Base-by-base conservation (phyloP, 2,888 invertebrate species). In the Morpho helenor region DNA sequence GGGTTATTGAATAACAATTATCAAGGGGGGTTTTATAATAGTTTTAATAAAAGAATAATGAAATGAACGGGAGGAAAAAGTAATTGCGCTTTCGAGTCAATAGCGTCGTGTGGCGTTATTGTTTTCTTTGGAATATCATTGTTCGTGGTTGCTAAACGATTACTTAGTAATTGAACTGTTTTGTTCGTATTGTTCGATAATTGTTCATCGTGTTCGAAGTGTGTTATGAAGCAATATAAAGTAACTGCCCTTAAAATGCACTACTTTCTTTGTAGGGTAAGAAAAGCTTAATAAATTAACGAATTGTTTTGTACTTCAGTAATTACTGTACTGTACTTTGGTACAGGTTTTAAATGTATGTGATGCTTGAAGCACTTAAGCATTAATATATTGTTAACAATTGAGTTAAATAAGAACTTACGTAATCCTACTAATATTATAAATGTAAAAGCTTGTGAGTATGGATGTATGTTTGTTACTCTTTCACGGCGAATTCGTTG, bases 41-140 rank as follows among this genome's bases (percentile, higher is more conserved):
- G 66, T 63, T 66, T 68, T 66, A 69, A 72, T 72, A 73, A 73
- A 71, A 69, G 69, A 73, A 73, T 69, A 65, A 66, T 52, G 60
- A 47, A 63, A 60, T 53, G 60, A 62, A 62, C 60, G 56, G 57
- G 68, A 65, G 57, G 60, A 68, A 64, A 58, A 54, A 55, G 60
- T 66, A 67, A 61, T 65, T 60, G 65, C 64, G 62, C 68, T 68
- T 63, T 58, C 48, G 62, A 69, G 67, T 71, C 69, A 72, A 72
- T 68, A 60, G 68, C 64, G 61, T 72, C 71, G 69, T 71, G 73
- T 68, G 73, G 73, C 69, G 70, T 62, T 46, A 44, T 61, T 61
- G 61, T 61, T 62, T 55, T 55, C 49, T 44, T 55, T 49, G 39
- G 42, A 55, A 55, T 49, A 40, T 55, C 47, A 59, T 63, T 61